Base-by-base conservation (phyloP, 2,888 invertebrate species). In the Dolichopus griseipennis region DNA sequence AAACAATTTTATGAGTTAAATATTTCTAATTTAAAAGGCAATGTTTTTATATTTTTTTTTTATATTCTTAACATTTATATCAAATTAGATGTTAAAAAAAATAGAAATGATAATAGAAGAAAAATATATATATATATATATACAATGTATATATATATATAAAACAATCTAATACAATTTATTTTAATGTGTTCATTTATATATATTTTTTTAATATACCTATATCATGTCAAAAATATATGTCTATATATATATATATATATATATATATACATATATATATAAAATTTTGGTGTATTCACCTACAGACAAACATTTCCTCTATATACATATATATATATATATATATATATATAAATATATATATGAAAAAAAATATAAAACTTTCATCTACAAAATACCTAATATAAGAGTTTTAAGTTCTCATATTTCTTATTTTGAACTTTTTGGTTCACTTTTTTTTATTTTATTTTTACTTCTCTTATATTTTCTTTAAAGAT, bases 131-230 rank as follows among this genome's bases (percentile, higher is more conserved):
- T 27, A 27, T 5, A 27, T 27, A 27, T 27, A 27, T 27, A 41
- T 6, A 41, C 2, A 41, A 27, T 27, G 5, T 27, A 27, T 27
- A 41, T 6, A 41, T 12, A 41, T 15, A 12, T 52, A 52, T 18
- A 52, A 52, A 52, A 52, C 52, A 52, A 52, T 52, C 52, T 52
- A 52, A 52, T 18, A 52, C 52, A 52, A 52, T 52, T 52, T 52
- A 52, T 52, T 52, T 52, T 52, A 52, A 52, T 52, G 52, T 52
- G 52, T 52, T 52, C 52, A 52, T 52, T 52, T n/a, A n/a, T n/a
- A 52, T 52, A 52, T 52, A 2, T 52, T 18, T 18, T 52, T 15
- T n/a, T n/a, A n/a, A n/a, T n/a, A 15, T n/a, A 15, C 52, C 52
- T 27, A 27, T 27, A 41, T 15, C 41, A 41, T 27, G 27, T 27